Evolutionary conservation across 2,797 vertebrate genomes (phyloP).

Genomic region (Thunnus albacares): DNA sequence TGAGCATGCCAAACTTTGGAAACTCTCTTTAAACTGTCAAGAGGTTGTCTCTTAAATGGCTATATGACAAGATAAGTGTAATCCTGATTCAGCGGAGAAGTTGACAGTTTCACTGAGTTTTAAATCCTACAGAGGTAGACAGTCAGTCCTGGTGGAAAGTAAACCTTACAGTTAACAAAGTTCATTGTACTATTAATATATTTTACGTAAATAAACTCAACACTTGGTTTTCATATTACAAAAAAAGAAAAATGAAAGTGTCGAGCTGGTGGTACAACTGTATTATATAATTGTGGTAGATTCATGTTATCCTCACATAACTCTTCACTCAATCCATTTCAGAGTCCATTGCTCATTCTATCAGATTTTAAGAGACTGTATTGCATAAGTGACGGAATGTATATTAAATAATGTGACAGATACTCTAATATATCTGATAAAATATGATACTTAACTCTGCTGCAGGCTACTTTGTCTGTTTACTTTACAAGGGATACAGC

Average conservation of each 20-base stretch:
- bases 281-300: not conserved
- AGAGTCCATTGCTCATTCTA: not conserved
- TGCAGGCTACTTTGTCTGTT: not conserved
- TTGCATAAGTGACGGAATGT: not conserved
- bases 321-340: not conserved
- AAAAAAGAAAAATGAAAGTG: not conserved
- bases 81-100: not conserved
- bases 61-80: not conserved
- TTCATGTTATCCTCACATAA: not conserved
- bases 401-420: slow-evolving; percentile 10
- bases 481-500: not conserved
- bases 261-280: not conserved
- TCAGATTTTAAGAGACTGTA: not conserved
- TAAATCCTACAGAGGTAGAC: not conserved
- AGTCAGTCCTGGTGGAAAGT: too few relatives aligned
- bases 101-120: not conserved
- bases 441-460: not conserved
- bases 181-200: too few relatives aligned
- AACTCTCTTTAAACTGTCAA: not conserved
- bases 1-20: not conserved
- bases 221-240: not conserved
- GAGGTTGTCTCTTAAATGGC: not conserved
- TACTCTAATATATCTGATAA: not conserved
- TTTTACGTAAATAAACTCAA: too few relatives aligned
- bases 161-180: too few relatives aligned